Evolutionary conservation across 2,888 invertebrate species (phyloP).

Genomic region (Andrena bicolor): DNA sequence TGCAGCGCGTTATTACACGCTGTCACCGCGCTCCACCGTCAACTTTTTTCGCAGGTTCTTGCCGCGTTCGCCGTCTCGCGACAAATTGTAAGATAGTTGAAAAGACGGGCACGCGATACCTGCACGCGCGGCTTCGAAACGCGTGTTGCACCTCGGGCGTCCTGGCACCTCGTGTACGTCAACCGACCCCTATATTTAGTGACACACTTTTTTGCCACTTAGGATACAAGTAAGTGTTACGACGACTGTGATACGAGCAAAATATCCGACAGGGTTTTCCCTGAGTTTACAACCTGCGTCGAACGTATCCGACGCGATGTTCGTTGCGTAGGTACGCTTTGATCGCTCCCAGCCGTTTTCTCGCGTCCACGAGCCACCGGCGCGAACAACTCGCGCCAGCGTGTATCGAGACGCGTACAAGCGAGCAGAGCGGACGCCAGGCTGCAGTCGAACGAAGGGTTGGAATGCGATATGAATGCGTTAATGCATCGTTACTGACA

Average conservation of each 20-base stretch:
- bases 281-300: slow-evolving; percentile 20
- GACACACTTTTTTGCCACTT: slow-evolving; percentile 47
- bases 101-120: slow-evolving; percentile 47
- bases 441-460: slow-evolving; percentile 68
- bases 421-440: slow-evolving; percentile 51
- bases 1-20: slow-evolving; percentile 42
- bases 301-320: slow-evolving; percentile 25
- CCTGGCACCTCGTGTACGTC: slow-evolving; percentile 30
- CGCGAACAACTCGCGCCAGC: slow-evolving; percentile 17
- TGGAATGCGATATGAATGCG: slow-evolving; percentile 80
- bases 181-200: slow-evolving; percentile 38
- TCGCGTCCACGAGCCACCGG: slow-evolving; percentile 9
- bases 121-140: slow-evolving; percentile 15
- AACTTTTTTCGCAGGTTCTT: slow-evolving; percentile 35
- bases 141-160: slow-evolving; percentile 43
- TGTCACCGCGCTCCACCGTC: slow-evolving; percentile 36
- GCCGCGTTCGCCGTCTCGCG: slow-evolving; percentile 12
- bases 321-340: slow-evolving; percentile 5
- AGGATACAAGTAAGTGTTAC: not conserved
- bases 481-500: slow-evolving; percentile 79
- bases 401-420: slow-evolving; percentile 35
- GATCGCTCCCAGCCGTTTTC: slow-evolving; percentile 37
- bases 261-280: slow-evolving; percentile 19
- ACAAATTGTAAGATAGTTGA: slow-evolving; percentile 47
- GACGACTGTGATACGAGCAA: not conserved